Evolutionary conservation across 2,113 vertebrate genomes (phyloP), one percentile per base, ranked within the genome.

Genomic region (Uria aalge): DNA sequence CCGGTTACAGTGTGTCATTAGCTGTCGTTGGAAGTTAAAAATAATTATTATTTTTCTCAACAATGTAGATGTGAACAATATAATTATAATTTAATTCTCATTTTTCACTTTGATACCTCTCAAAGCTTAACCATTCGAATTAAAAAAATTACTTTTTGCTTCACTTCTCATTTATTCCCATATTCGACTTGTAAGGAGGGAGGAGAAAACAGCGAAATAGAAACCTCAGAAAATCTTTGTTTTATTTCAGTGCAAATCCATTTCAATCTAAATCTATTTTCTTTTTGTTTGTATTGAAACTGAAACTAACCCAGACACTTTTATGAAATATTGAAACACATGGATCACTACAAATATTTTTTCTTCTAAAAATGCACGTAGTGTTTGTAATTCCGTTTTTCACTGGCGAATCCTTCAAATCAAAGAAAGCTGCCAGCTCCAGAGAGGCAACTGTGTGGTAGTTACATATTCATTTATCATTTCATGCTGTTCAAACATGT

Each of bases 201-300:
- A 36, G 8, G 12, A 69, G 32, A n/a, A 74, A 45, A 67, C 9
- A 74, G 27, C 59, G n/a, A 23, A 91, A 89, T 6, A 66, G 26
- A 88, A 90, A 72, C 55, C 20, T 79, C 29, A 53, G 32, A 52
- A 88, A 41, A 22, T 9, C 24, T 66, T 68, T 64, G 40, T 30
- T 95, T 82, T 73, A 48, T 72, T 88, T 68, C 50, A 69, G 41
- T 43, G 74, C 73, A 56, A 78, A 94, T 55, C 50, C 63, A 45
- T 52, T 80, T 92, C 91, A 69, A 66, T 92, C 64, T 56, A 53
- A 91, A 63, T 45, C 64, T 75, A 34, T 94, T 91, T 93, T 76
- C 75, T 66, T 88, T 83, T 50, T 72, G 68, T 89, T 96, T 91
- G 56, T 55, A 26, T 71, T 92, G 79, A 77, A 96, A 92, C 26